Evolutionary conservation across 2,888 invertebrate species (phyloP), one percentile per base, ranked within the genome.

Genomic region (Meiosimyza platycephala): DNA sequence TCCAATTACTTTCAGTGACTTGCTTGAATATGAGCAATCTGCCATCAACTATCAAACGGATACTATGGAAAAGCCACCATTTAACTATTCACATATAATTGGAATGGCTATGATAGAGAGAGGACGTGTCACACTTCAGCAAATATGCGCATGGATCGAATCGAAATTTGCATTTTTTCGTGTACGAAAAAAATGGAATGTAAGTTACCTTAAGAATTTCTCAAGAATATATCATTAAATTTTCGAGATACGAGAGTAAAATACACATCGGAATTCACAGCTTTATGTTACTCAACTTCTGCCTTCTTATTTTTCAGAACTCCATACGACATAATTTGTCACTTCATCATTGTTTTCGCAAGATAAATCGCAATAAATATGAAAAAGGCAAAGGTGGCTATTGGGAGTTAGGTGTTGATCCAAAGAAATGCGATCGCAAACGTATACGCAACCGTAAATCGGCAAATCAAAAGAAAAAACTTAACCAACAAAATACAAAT

Each of bases 341-440:
- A 5, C 75, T 87, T 16, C 85, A 87, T 73, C 84, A 84, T 54
- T 87, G 86, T 72, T 87, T 87, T 79, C 85, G 86, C 3, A 87
- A 85, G 79, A 83, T 85, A 7, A 82, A 86, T 59, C 83, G 85
- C 1, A 85, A 84, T 57, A 86, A 87, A 55, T 84, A 84, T 66
- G 87, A 87, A 67, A 87, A 85, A 50, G 87, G 87, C 0, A 87
- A 87, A 75, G 87, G 87, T 3, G 87, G 87, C 15, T 87, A 86
- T 57, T 87, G 87, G 87, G 86, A 87, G 66, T 75, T 87, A 16
- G 85, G 86, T 0, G 82, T 87, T 3, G 87, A 87, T 78, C 81
- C 82, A 3, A 84, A 82, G 33, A 87, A 87, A 78, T 85, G 84
- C 59, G 84, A 86, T 71, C 83, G 82, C 16, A 87, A 87, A 68